phyloP scores from a whole-genome alignment of 2,113 vertebrate genomes.

The Callionymus lyra region DNA sequence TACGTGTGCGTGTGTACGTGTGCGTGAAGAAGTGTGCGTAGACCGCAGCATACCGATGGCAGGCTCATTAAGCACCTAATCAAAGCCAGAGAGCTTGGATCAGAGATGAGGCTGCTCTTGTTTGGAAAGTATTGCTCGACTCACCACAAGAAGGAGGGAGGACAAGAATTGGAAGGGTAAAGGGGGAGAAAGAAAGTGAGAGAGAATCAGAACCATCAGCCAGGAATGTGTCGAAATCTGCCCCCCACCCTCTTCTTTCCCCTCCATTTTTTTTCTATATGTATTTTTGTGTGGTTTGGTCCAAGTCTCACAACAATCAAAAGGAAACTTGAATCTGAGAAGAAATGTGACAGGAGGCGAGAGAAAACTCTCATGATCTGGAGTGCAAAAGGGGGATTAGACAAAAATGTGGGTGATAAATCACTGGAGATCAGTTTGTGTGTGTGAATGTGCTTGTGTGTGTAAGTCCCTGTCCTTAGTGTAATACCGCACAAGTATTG shows the following conservation, averaged over 20 bases:
- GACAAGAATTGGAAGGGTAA: constrained; percentile 37
- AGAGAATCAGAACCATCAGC: constrained; percentile 48
- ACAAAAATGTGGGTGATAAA: constrained; percentile 17
- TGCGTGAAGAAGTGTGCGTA: constrained; percentile 10
- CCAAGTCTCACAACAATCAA: constrained; percentile 61
- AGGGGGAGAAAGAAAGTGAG: constrained; percentile 38
- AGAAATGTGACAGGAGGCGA: constrained; percentile 39
- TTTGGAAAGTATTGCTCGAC: constrained; percentile 69
- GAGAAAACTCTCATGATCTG: constrained; percentile 25
- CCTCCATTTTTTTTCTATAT: constrained; percentile 44
- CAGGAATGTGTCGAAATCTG: constrained; percentile 65
- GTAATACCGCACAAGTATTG: constrained; percentile 33
- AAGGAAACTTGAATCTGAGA: constrained; percentile 50
- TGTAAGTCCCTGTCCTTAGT: constrained; percentile 1
- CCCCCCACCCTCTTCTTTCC: constrained; percentile 42
- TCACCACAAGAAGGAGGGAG: constrained; percentile 56
- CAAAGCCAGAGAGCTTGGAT: constrained; percentile 65
- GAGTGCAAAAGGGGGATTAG: constrained; percentile 15
- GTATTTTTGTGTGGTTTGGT: constrained; percentile 35
- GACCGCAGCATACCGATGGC: constrained; percentile 61
- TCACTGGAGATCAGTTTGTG: constrained; percentile 19
- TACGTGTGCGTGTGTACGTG: background rate
- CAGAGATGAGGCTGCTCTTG: constrained; percentile 63
- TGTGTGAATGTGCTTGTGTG: constrained; percentile 4
- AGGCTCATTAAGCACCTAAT: constrained; percentile 72